These are phyloP conservation scores for Andricus curvator DNA, from an alignment of 2,888 invertebrate species.

Conservation along the genomic window DNA sequence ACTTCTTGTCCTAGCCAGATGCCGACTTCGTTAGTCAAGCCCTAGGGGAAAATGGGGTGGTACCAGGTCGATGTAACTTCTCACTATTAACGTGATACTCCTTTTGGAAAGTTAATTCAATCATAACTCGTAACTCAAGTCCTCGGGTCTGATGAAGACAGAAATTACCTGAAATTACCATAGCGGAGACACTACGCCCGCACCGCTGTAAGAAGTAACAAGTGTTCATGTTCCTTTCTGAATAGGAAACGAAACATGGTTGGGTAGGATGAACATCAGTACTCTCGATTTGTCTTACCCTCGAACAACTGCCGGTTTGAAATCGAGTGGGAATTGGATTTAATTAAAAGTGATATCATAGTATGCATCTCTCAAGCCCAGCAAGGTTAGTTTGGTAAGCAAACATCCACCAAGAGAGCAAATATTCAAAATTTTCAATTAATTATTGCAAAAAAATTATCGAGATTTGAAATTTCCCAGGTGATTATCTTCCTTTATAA, in stretches of 20 bases:
- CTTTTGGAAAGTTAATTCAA: constrained; percentile 61
- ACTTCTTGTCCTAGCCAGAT: constrained; percentile 43
- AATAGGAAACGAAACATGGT: constrained; percentile 44
- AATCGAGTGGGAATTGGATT: constrained; percentile 10
- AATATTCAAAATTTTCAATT: background rate
- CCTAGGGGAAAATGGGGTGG: constrained; percentile 45
- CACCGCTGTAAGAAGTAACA: constrained; percentile 43
- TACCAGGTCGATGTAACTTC: constrained; percentile 62
- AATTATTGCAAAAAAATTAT: background rate
- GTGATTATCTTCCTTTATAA: too few species aligned
- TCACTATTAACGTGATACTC: constrained; percentile 71
- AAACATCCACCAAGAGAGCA: background rate
- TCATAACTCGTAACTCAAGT: constrained; percentile 61
- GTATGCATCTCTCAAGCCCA: background rate
- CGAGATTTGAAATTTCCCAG: too few species aligned
- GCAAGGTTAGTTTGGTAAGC: background rate
- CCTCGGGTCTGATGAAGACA: constrained; percentile 48
- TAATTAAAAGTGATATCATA: background rate
- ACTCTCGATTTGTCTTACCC: background rate
- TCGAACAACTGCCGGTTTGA: background rate
- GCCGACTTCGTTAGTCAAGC: constrained; percentile 49
- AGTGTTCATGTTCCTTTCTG: constrained; percentile 42
- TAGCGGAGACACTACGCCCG: constrained; percentile 25
- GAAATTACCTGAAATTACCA: constrained; percentile 46
- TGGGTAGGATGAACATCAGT: background rate